Evolutionary conservation across 2,797 vertebrate genomes (phyloP).

Genomic region (Cynopterus sphinx): DNA sequence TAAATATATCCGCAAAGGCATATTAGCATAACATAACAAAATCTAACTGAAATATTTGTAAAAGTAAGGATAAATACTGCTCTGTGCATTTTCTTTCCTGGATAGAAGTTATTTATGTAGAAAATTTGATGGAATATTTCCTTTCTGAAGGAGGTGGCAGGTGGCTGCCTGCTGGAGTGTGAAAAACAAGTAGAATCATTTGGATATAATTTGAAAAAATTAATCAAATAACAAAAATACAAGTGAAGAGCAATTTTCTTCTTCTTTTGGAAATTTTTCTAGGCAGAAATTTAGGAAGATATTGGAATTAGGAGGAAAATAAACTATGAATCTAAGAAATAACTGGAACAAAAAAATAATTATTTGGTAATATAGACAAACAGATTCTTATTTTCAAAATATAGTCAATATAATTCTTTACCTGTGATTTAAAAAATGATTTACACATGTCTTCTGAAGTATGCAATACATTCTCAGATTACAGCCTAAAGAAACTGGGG

Average conservation of each 20-base stretch:
- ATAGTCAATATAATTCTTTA: constrained; percentile 11
- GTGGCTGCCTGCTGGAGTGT: constrained; percentile 52
- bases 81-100: not conserved
- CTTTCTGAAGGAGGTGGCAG: constrained; percentile 56
- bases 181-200: constrained; percentile 60
- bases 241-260: constrained; percentile 34
- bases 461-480: not conserved
- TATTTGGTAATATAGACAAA: not conserved
- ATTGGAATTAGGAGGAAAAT: not conserved
- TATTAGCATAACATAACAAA: not conserved
- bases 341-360: not conserved
- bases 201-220: constrained; percentile 61
- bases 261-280: constrained; percentile 13
- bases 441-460: not conserved
- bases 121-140: constrained; percentile 50
- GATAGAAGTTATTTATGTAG: constrained; percentile 31
- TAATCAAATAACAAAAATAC: constrained; percentile 59
- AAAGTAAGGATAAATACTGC: not conserved
- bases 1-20: not conserved
- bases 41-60: constrained; percentile 13
- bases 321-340: constrained; percentile 16
- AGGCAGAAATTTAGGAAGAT: constrained; percentile 29
- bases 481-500: not conserved
- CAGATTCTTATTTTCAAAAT: not conserved
- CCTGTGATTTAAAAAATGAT: not conserved